Evolutionary conservation across 2,113 vertebrate genomes (phyloP), one percentile per base, ranked within the genome.

Genomic region (Nematolebias whitei): DNA sequence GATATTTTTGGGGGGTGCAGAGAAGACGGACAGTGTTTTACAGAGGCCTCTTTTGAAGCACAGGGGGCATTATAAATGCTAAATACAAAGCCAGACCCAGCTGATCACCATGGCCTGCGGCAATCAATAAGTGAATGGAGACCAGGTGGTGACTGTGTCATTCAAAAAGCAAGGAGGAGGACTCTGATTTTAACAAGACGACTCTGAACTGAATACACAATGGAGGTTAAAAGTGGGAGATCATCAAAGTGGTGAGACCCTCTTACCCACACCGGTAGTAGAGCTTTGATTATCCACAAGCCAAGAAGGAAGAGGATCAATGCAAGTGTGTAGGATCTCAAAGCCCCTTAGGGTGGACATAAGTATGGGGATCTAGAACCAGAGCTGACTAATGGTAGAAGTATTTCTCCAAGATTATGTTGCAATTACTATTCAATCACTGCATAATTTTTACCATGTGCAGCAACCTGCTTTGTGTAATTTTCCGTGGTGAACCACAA

Each of bases 71-170:
- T 90, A 87, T 83, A 84, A 79, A 86, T 85, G 87, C 87, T 85
- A 86, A 89, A 84, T 55, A 79, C 76, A 70, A 68, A 84, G 83
- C 76, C 44, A 54, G 80, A 65, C 75, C 83, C 86, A 88, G 85
- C 82, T 89, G 90, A 91, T 90, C 85, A 62, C 76, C 57, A 19
- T 83, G 64, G 83, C 89, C 90, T 63, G 62, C 71, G 68, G 87
- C 88, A 60, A 89, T 91, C 85, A 88, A 87, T 88, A 85, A 65
- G 71, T 69, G 85, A 90, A 89, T 83, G 77, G 86, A 86, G 85
- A 90, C 86, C 90, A 92, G 90, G 87, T 90, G 89, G 87, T 63
- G 82, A 81, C 24, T 62, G 80, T 13, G 74, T 66, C 67, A 76
- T 82, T 85, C 76, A 83, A 55, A 66, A 71, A 66, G 53, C 64